Evolutionary conservation across 2,797 vertebrate genomes (phyloP).

Genomic region (Furcifer pardalis): DNA sequence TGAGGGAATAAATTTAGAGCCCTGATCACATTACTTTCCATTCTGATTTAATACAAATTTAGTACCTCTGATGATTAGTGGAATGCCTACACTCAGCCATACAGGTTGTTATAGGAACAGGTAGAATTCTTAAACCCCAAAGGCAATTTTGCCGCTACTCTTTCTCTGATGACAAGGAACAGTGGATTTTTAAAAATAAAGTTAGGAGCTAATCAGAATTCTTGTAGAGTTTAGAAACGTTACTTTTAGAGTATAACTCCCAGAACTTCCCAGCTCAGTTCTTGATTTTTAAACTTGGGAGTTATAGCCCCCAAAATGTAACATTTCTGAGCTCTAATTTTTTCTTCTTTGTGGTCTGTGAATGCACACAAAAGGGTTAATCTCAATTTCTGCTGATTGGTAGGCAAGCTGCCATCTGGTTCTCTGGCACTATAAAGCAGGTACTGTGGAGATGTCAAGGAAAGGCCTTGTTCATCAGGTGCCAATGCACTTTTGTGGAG

Average conservation of each 20-base stretch:
- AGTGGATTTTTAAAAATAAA: slow-evolving; percentile 47
- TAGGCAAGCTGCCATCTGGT: background rate
- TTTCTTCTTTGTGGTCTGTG: no score
- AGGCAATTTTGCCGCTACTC: slow-evolving; percentile 15
- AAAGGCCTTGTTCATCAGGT: background rate
- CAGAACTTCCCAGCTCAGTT: no score
- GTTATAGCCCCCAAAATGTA: no score
- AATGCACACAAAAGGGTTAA: no score
- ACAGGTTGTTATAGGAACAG: background rate
- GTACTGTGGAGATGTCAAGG: background rate
- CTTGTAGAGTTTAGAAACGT: slow-evolving; percentile 4
- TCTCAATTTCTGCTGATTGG: background rate
- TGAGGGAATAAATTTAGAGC: background rate
- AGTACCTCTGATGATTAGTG: background rate
- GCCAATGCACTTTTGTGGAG: background rate
- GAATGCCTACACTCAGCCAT: background rate
- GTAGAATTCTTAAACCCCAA: background rate
- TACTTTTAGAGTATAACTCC: no score
- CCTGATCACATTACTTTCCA: background rate
- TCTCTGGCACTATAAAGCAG: background rate
- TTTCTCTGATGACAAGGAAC: background rate
- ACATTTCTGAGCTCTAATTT: no score
- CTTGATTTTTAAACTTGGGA: no score
- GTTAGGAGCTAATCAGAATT: background rate
- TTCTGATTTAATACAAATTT: background rate